A percentile compares a stretch with the other conserved stretches of the same genome.
These are phyloP conservation scores for Megaptera novaeangliae DNA, from an alignment of 2,113 vertebrate species.

Conservation along the genomic window DNA sequence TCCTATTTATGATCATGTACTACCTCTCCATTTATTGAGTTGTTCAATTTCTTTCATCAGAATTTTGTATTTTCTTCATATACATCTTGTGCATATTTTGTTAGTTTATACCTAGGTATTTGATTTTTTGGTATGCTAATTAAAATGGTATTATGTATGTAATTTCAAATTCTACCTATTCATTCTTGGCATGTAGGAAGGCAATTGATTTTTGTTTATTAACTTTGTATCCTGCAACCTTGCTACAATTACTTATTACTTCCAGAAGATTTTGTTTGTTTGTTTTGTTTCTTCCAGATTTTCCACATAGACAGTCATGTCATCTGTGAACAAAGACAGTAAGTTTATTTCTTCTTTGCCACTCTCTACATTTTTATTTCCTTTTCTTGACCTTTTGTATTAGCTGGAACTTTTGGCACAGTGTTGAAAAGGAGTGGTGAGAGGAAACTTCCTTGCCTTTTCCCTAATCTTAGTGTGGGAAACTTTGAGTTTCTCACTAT, in stretches of 20 bases:
- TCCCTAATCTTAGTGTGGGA: neutral
- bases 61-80: neutral
- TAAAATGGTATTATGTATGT: neutral
- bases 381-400: neutral
- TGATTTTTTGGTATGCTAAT: neutral
- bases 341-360: neutral
- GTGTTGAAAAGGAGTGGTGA: neutral
- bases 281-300: neutral
- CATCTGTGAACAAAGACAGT: neutral
- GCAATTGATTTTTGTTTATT: neutral
- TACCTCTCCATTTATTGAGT: neutral
- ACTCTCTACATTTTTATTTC: neutral
- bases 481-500: neutral
- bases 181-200: no score
- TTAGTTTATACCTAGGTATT: neutral
- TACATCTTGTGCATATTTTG: neutral
- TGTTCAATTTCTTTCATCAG: neutral
- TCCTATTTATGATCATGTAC: neutral
- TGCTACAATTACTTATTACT: neutral
- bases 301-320: neutral
- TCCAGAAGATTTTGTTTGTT: neutral
- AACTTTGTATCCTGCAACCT: neutral
- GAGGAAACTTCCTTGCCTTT: neutral
- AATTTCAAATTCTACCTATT: neutral
- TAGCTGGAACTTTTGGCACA: neutral